Base-by-base conservation (phyloP, 2,113 vertebrate genomes). In the Gymnobelideus leadbeateri region DNA sequence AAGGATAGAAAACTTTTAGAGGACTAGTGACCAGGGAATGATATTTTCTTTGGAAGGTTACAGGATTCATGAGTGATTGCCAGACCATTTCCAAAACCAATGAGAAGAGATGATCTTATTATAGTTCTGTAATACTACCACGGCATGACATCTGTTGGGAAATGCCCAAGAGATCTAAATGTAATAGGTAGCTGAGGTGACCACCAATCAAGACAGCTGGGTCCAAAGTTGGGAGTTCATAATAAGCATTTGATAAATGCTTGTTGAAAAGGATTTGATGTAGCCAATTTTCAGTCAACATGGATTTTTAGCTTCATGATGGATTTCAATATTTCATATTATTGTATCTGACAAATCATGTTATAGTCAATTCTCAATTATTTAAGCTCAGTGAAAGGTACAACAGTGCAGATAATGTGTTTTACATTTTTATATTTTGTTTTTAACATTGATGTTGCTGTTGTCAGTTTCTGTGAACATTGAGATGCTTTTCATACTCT, bases 321-420 rank as follows among this genome's bases (percentile, higher is more conserved):
- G 25, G 19, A 77, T n/a, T 77, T 12, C 37, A 43, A 21, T 77
- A 43, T 77, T 77, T 6, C 68, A 43, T 77, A 21, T 77, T 77
- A 8, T 77, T 91, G 92, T 53, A 92, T 52, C 52, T 90, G 57
- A 77, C 16, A n/a, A 21, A 92, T 77, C 23, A 49, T 91, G 24
- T 92, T 61, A 91, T n/a, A 93, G 10, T 91, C 50, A 95, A 11
- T 51, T 96, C 89, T 49, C 61, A 96, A 25, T 28, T 94, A 57
- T 53, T 96, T 96, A 57, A 77, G 37, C 19, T 93, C 37, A 57
- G 2, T 77, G 14, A 6, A 77, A 77, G n/a, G 68, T 21, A 14
- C 68, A 77, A 8, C 19, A 21, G 16, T 77, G 68, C 37, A 43
- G 68, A 77, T 43, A 43, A 43, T 8, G 43, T 43, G 31, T n/a